These are phyloP conservation scores for Cheirogaleus medius DNA, from an alignment of 2,113 vertebrate genomes.

Conservation along the genomic window DNA sequence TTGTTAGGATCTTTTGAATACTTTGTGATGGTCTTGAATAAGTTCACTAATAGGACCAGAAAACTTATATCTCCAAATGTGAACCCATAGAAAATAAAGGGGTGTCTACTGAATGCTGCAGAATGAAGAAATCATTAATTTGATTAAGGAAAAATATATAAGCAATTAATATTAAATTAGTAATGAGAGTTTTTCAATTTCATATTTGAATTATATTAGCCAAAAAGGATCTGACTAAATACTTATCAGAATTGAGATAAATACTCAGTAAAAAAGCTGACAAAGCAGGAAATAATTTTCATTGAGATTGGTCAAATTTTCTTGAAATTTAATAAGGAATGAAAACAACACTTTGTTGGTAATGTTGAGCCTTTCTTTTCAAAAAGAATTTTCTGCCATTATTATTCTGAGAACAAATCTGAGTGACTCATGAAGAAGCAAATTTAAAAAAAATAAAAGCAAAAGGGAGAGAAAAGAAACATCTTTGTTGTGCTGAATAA, in stretches of 20 bases:
- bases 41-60: background rate
- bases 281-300: conserved; percentile 17
- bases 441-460: conserved; percentile 15
- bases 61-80: background rate
- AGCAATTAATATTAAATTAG: background rate
- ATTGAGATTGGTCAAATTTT: background rate
- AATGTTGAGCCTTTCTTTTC: conserved; percentile 32
- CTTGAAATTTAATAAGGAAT: conserved; percentile 37
- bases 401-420: conserved; percentile 2
- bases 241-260: background rate
- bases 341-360: conserved; percentile 11
- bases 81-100: background rate
- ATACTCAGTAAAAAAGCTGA: conserved; percentile 40
- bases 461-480: conserved; percentile 24
- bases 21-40: no score
- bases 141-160: background rate
- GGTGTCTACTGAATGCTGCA: background rate
- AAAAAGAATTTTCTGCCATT: conserved; percentile 40
- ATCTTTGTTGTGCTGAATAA: conserved; percentile 40
- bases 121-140: background rate
- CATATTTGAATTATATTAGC: background rate
- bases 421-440: conserved; percentile 54
- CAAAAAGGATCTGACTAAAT: background rate
- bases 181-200: background rate
- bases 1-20: background rate